Conservation (phyloP, 1,140 invertebrate species). For the Mizuhopecten yessoensis region DNA sequence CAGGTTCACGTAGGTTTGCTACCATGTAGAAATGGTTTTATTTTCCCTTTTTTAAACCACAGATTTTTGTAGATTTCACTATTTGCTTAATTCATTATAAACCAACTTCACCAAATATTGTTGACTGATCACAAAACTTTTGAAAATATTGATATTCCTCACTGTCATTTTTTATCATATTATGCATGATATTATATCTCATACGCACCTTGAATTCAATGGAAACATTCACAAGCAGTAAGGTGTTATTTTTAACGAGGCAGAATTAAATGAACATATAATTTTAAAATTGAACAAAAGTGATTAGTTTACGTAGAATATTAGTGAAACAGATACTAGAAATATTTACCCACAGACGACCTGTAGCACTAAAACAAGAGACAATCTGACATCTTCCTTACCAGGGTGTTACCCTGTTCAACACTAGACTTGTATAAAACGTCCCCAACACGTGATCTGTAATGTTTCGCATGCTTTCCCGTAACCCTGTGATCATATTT, state of each 20-base stretch:
- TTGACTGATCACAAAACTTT: neutral
- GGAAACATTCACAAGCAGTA: neutral
- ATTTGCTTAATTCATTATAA: neutral
- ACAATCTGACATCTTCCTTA: too few relatives aligned
- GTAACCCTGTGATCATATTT: neutral
- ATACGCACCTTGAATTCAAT: neutral
- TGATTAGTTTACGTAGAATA: too few relatives aligned
- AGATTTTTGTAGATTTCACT: neutral
- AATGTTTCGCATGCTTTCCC: neutral
- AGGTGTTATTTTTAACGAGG: neutral
- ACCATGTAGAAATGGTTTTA: neutral
- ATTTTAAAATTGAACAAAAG: too few relatives aligned
- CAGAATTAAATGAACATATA: too few relatives aligned
- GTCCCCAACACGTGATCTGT: neutral
- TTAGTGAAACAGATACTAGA: too few relatives aligned
- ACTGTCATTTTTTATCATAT: conserved; percentile 5
- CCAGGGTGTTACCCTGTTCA: too few relatives aligned
- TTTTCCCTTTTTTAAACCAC: neutral
- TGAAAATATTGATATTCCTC: neutral
- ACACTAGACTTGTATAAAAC: neutral
- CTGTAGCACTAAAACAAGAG: too few relatives aligned
- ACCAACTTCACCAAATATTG: conserved; percentile 5
- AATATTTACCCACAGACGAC: too few relatives aligned
- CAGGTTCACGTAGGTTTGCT: neutral
- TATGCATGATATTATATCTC: neutral